These are phyloP conservation scores for Chlamydotis undulata DNA, from an alignment of 2,113 vertebrate genomes.

Conservation along the genomic window DNA sequence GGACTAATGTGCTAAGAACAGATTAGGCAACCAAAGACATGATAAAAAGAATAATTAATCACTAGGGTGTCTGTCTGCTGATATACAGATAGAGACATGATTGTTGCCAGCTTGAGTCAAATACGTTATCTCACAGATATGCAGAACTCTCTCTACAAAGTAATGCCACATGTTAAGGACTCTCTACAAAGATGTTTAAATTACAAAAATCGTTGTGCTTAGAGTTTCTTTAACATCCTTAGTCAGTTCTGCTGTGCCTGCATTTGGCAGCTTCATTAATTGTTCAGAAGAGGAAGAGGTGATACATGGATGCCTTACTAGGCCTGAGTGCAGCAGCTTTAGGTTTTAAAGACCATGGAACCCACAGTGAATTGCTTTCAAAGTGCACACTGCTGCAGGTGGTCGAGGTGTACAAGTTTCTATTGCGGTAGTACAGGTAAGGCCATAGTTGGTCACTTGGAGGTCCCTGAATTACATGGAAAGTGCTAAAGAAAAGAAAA, in stretches of 20 bases:
- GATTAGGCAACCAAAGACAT: background rate
- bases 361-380: background rate
- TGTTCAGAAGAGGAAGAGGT: background rate
- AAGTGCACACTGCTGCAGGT: accelerated
- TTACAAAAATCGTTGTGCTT: background rate
- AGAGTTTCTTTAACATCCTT: background rate
- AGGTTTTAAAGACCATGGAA: background rate
- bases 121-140: background rate
- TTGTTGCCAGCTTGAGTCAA: background rate
- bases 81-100: background rate
- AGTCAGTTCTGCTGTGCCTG: background rate
- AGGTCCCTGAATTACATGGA: background rate
- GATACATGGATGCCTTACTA: background rate
- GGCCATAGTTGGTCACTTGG: background rate
- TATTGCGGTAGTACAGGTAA: background rate
- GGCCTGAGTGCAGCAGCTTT: background rate
- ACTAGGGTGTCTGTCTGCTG: slow-evolving; percentile 16
- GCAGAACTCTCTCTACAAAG: background rate
- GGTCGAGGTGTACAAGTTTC: background rate
- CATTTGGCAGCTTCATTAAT: background rate
- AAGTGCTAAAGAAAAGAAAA: background rate
- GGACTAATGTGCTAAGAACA: background rate
- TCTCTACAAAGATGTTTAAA: background rate
- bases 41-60: slow-evolving; percentile 38
- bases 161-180: background rate